Base-by-base conservation (phyloP, 2,888 invertebrate genomes). In the Cataglyphis rosenhaueri region DNA sequence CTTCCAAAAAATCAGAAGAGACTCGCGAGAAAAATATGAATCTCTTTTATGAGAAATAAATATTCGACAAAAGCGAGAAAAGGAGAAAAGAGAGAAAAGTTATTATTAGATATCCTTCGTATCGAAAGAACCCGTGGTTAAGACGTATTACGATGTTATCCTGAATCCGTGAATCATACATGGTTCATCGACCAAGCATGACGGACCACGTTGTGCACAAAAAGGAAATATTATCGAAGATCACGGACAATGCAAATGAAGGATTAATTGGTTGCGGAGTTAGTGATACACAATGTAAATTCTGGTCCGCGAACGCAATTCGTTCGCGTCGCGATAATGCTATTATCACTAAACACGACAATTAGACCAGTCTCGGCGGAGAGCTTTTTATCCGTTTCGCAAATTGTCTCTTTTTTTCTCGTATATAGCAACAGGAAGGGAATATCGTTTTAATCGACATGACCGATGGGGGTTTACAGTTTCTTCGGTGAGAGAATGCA, bases 141-240 rank as follows among this genome's bases (percentile, higher is more conserved):
- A 71, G 59, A 61, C 71, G 71, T 59, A 78, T 78, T 71, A 71
- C 78, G 78, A 78, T 59, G 59, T 70, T 79, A 84, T 85, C 79
- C 74, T 66, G 73, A 52, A 86, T 75, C 82, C 65, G 35, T 61
- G 84, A 82, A 32, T 59, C n/a, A 68, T 55, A 15, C 79, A 75
- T 68, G 86, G 84, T 88, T 86, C 86, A 84, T 87, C 84, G 86
- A 81, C 86, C 86, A 86, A 83, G 61, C 84, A 65, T 84, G 83
- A 83, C 86, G 86, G 21, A 68, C 73, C 57, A 41, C 76, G 57
- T 38, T 44, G 52, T 18, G 61, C 52, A 21, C 38, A 81, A 83
- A 83, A 85, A 78, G 65, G 38, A 70, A 73, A 75, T 55, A 76
- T 79, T 38, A 48, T 52, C 48, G 44, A 32, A 74, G 38, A 71